Conservation (phyloP, 1,140 invertebrate species). For the Aphelenchoides besseyi region DNA sequence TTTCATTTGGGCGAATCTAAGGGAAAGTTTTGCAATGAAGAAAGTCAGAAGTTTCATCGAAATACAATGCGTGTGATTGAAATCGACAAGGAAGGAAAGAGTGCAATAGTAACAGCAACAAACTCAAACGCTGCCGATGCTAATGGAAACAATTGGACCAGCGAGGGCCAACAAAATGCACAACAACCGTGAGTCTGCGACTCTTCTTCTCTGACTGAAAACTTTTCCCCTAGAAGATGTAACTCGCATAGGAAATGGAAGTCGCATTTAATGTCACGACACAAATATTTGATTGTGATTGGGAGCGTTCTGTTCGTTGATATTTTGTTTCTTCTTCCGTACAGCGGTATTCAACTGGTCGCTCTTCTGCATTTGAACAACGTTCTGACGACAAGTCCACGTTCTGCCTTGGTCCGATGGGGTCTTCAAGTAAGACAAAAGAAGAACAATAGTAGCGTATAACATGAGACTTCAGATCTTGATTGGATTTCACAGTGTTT, state of each 20-base stretch:
- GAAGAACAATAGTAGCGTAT: neutral
- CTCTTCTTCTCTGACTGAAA: neutral
- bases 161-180: neutral
- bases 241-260: conserved; percentile 51
- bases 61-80: conserved; percentile 25
- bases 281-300: conserved; percentile 62
- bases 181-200: neutral
- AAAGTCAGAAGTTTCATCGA: conserved; percentile 42
- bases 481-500: conserved; percentile 61
- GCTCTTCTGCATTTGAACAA: conserved; percentile 60
- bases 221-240: conserved; percentile 47
- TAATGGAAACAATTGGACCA: neutral
- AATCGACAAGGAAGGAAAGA: conserved; percentile 21
- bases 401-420: conserved; percentile 57
- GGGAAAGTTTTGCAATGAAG: conserved; percentile 44
- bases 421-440: conserved; percentile 49
- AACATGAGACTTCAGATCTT: conserved; percentile 50
- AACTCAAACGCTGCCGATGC: conserved; percentile 7
- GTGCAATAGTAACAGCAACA: conserved; percentile 22
- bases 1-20: conserved; percentile 51
- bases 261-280: conserved; percentile 59
- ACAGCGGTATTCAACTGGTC: conserved; percentile 60
- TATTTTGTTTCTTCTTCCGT: conserved; percentile 61
- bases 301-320: conserved; percentile 61
- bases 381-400: conserved; percentile 47